Evolutionary conservation across 1,140 invertebrate species (phyloP), one percentile per base, ranked within the genome.

Genomic region (Conopomorpha cramerella): DNA sequence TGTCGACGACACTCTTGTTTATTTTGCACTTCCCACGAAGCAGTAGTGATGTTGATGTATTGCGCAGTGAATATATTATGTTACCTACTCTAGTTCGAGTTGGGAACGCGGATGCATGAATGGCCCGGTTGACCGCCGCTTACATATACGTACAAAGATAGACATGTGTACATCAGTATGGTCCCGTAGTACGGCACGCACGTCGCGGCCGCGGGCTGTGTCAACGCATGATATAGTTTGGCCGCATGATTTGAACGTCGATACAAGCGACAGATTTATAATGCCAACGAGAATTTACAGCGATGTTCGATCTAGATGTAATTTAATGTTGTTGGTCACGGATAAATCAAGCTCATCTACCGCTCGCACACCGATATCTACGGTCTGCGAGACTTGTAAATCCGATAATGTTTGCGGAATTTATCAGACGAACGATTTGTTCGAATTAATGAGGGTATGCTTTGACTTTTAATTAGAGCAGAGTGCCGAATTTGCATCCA

Each of bases 261-360:
- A 64, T 68, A 68, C 55, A 62, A 51, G 39, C 55, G 54, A 56
- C 67, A 64, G 67, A 74, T 74, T 72, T 74, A 74, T 64, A 72
- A 66, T 64, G 55, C 58, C 55, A 55, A 49, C 51, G 45, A 46
- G 60, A 62, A 74, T 74, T 71, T 74, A 74, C 70, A 43, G 58
- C 61, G 55, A 57, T 71, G 70, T 74, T 67, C 63, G 61, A 62
- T 70, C 64, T 65, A 67, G 64, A 70, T 67, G 61, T 74, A 74
- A 71, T 74, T 74, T 74, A 74, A 70, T 71, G 64, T 64, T 63
- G 66, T 64, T 64, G 59, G 51, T 50, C 41, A 30, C 40, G n/a
- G 52, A 58, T 74, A 74, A 74, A 74, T 74, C 70, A 70, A 53
- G 56, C 51, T 58, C 67, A 64, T 70, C 70, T 51, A 62, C 55